Conservation (phyloP, 2,113 vertebrate genomes). For the Onychostruthus taczanowskii region DNA sequence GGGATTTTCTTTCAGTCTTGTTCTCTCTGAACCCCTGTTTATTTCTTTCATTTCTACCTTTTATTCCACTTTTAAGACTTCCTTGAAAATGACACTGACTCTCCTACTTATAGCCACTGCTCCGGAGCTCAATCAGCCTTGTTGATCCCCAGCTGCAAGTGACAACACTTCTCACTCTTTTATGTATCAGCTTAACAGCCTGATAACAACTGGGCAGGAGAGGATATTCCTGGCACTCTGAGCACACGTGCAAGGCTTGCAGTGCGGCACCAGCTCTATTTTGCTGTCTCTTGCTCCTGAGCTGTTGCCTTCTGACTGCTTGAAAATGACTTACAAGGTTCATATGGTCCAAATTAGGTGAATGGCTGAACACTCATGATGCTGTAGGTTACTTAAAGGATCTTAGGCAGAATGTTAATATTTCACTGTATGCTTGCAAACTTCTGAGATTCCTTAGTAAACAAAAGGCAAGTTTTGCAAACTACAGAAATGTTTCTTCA, state of each 20-base stretch:
- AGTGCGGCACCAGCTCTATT: neutral
- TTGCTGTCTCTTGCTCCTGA: neutral
- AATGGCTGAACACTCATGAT: neutral
- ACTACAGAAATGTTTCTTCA: neutral
- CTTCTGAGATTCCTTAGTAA: neutral
- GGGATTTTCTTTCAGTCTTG: neutral
- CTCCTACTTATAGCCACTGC: neutral
- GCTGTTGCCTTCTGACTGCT: neutral
- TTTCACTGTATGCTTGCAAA: neutral
- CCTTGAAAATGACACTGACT: neutral
- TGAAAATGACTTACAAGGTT: neutral
- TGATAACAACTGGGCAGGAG: slow-evolving; percentile 40
- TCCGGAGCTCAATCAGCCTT: neutral
- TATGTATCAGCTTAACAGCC: slow-evolving; percentile 36
- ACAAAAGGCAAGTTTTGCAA: neutral
- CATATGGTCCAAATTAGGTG: neutral
- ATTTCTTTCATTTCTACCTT: neutral
- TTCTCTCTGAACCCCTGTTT: neutral
- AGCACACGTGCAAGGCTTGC: neutral
- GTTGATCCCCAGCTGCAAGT: slow-evolving; percentile 42
- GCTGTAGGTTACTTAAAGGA: neutral
- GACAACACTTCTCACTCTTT: slow-evolving; percentile 64
- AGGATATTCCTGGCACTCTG: slow-evolving; percentile 22
- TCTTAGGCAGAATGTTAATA: neutral
- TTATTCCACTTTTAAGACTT: neutral